phyloP scores from a whole-genome alignment of 2,113 vertebrate species.

The Leucopsar rothschildi region DNA sequence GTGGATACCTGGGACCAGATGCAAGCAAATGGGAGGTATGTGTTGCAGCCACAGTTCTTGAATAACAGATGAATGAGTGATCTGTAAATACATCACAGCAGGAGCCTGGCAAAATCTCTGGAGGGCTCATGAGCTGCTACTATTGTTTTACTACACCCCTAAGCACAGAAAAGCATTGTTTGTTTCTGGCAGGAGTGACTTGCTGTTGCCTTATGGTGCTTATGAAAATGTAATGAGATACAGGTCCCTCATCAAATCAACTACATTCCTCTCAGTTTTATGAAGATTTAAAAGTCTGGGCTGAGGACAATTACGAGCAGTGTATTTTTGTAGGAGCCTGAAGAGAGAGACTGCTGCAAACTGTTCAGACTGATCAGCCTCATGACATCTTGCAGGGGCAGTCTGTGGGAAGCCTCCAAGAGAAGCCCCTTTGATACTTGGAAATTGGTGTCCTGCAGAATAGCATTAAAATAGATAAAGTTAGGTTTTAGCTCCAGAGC shows the following conservation, averaged over 20 bases:
- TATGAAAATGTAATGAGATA: not conserved
- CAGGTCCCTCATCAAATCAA: not conserved
- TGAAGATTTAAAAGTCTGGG: not conserved
- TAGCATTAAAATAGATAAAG: not conserved
- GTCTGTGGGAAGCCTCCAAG: not conserved
- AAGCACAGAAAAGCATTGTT: not conserved
- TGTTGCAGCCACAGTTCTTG: not conserved
- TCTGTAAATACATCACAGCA: not conserved
- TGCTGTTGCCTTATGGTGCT: not conserved
- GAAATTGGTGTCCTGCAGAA: not conserved
- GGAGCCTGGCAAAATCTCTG: not conserved
- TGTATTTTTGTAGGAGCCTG: not conserved
- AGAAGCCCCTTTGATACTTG: not conserved
- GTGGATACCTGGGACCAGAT: constrained; percentile 89
- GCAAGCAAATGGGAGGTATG: constrained; percentile 89
- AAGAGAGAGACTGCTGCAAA: not conserved
- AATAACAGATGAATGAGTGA: not conserved
- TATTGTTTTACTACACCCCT: not conserved
- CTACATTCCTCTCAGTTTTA: not conserved
- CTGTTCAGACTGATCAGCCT: not conserved
- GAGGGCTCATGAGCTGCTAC: not conserved
- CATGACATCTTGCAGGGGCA: not conserved
- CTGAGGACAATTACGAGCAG: not conserved
- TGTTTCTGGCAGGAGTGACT: not conserved
- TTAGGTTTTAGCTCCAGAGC: not conserved